phyloP scores from a whole-genome alignment of 2,888 invertebrate species.

The Pristionchus mayeri region DNA sequence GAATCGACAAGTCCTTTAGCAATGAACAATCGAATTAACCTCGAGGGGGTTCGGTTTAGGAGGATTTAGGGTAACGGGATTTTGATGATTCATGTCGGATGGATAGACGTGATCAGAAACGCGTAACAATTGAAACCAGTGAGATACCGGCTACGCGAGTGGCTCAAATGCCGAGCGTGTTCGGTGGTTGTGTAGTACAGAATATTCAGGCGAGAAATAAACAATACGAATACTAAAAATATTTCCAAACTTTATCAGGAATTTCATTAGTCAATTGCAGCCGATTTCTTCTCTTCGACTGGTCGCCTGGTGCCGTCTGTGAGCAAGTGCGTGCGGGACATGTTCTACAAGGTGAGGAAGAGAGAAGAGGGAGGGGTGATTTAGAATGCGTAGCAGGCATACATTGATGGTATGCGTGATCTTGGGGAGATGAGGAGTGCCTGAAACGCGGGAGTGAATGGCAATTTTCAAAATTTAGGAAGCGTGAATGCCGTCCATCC shows the following conservation, averaged over 20 bases:
- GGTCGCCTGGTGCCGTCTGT: conserved; percentile 81
- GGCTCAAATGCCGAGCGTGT: no score
- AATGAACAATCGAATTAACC: no score
- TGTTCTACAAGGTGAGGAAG: conserved; percentile 90
- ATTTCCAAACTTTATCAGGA: no score
- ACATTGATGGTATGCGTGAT: background rate
- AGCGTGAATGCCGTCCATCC: no score
- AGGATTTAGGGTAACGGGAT: background rate
- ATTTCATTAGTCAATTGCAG: background rate
- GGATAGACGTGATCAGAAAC: no score
- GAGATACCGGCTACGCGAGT: background rate
- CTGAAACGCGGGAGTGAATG: background rate
- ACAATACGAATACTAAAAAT: no score
- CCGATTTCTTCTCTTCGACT: conserved; percentile 84
- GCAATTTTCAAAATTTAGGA: background rate
- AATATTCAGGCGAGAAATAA: no score
- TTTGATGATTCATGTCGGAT: background rate
- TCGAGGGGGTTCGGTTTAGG: background rate
- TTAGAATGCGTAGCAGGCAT: background rate
- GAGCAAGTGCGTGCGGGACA: conserved; percentile 91
- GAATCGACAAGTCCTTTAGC: no score
- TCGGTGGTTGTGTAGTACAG: no score
- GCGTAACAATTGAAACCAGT: no score
- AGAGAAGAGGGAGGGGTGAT: background rate
- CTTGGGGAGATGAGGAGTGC: no score